Base-by-base conservation (phyloP, 2,888 invertebrate genomes). In the Galeopsomyia nigrocyanea region DNA sequence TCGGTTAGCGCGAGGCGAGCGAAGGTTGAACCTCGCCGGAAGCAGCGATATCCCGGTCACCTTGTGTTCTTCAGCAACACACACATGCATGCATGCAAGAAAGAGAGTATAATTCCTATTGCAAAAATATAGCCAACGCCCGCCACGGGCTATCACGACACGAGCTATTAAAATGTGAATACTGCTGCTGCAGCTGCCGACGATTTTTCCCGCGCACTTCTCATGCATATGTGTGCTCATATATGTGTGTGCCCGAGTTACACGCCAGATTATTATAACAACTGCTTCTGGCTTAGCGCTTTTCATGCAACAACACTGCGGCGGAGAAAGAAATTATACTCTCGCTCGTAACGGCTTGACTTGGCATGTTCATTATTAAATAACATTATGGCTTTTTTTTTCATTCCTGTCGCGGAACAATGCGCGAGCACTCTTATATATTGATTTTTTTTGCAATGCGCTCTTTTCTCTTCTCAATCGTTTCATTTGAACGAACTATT, bases 21-120 rank as follows among this genome's bases (percentile, higher is more conserved):
- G 76, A 76, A 76, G 75, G 75, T 69, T 74, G 66, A 72, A 49
- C 70, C 58, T 74, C 69, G 74, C 77, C 77, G 76, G 75, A 78
- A 79, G 78, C 78, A 78, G 72, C 77, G 78, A 78, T 79, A 79
- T 80, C 77, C 77, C 71, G 77, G 77, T 79, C 75, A 77, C 77
- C 75, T 76, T 77, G 74, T 46, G 16, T 26, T 2, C 26, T 5
- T 26, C 26, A 5, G 26, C 47, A 55, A 57, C 47, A 56, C 50
- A 76, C 76, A 75, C 53, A 76, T n/a, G 0, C 51, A 39, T 39
- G 39, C 39, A 39, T 39, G 39, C 39, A 13, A 39, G 17, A 53
- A 53, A 77, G 79, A 79, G 17, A 26, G 31, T 61, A 55, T 68
- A 71, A 71, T 74, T 68, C 71, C 71, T 71, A 71, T 74, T 62